Evolutionary conservation across 1,140 invertebrate species (phyloP), one percentile per base, ranked within the genome.

Genomic region (Ridgeia piscesae): DNA sequence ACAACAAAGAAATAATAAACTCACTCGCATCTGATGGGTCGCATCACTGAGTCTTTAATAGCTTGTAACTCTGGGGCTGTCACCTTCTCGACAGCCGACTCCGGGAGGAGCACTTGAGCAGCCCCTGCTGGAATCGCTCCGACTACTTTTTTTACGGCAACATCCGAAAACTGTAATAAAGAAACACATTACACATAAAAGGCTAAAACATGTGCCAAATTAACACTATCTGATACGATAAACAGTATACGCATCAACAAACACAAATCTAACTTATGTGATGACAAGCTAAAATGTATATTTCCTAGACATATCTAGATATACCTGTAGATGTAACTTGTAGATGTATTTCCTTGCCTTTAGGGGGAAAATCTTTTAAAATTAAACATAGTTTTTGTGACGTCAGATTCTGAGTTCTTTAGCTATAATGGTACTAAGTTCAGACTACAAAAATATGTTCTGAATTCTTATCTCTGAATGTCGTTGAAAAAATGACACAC

Each of bases 1-100:
- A 88, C 42, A 42, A 93, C 34, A 35, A 27, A 88, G 34, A 35
- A 91, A 91, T 42, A 50, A 17, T 27, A 33, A 92, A 88, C n/a
- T 14, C n/a, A 91, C 33, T 8, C 33, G 58, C 58, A 77, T 77
- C 58, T 77, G 58, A 77, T 27, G 58, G 58, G 58, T 77, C 58
- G 58, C 14, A 77, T 77, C 58, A 77, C 58, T 27, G 58, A 8
- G 2, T 17, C 58, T 77, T 77, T 77, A 77, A 77, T 77, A 21
- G 58, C 58, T 27, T 17, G 17, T 77, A 77, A 77, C 58, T 77
- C 58, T 21, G 58, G 58, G 58, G 58, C 58, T 4, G 58, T 77
- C 2, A 77, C 27, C 27, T 4, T 17, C 8, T 8, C 17, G 58
- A 77, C 58, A 21, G 58, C 58, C 27, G 58, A 77, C 11, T 77